These are phyloP conservation scores for Lordiphosa mommai DNA, from an alignment of 1,140 invertebrate species.

Conservation along the genomic window DNA sequence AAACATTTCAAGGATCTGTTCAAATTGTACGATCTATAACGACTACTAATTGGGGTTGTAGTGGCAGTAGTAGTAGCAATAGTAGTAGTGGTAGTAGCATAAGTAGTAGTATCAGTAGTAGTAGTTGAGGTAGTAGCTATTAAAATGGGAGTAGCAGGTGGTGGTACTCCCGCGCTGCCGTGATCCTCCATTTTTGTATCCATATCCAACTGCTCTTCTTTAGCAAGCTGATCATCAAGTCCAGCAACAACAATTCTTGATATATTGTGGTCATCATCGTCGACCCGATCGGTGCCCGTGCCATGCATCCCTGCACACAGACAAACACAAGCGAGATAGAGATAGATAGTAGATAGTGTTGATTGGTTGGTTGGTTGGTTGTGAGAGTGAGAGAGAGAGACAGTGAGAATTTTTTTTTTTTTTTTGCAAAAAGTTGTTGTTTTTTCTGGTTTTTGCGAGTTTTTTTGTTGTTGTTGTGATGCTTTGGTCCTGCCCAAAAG, in stretches of 20 bases:
- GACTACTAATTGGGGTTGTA: slow-evolving; percentile 59
- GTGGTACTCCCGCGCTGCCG: background rate
- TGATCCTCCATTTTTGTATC: slow-evolving; percentile 13
- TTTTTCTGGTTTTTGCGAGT: slow-evolving; percentile 60
- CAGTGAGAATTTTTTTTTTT: slow-evolving; percentile 43
- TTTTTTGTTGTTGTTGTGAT: slow-evolving; percentile 62
- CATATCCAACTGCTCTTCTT: slow-evolving; percentile 12
- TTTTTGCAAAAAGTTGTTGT: slow-evolving; percentile 43
- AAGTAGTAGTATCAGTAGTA: slow-evolving; percentile 22
- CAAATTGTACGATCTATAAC: slow-evolving; percentile 51
- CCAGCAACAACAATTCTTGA: slow-evolving; percentile 42
- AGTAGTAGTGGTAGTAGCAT: slow-evolving; percentile 18
- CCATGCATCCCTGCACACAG: slow-evolving; percentile 79
- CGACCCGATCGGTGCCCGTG: slow-evolving; percentile 33
- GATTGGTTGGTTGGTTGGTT: slow-evolving; percentile 27
- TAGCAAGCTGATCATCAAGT: slow-evolving; percentile 17
- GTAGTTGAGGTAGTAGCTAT: slow-evolving; percentile 22
- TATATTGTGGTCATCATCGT: background rate
- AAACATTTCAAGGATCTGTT: slow-evolving; percentile 72
- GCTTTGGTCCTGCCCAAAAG: slow-evolving; percentile 71
- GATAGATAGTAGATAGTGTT: slow-evolving; percentile 78
- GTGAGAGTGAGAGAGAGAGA: slow-evolving; percentile 39
- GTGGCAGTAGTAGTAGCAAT: slow-evolving; percentile 20
- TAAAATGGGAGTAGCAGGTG: slow-evolving; percentile 4
- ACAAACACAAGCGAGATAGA: slow-evolving; percentile 80